Evolutionary conservation across 1,140 invertebrate species (phyloP), one percentile per base, ranked within the genome.

Genomic region (Drosophila persimilis): DNA sequence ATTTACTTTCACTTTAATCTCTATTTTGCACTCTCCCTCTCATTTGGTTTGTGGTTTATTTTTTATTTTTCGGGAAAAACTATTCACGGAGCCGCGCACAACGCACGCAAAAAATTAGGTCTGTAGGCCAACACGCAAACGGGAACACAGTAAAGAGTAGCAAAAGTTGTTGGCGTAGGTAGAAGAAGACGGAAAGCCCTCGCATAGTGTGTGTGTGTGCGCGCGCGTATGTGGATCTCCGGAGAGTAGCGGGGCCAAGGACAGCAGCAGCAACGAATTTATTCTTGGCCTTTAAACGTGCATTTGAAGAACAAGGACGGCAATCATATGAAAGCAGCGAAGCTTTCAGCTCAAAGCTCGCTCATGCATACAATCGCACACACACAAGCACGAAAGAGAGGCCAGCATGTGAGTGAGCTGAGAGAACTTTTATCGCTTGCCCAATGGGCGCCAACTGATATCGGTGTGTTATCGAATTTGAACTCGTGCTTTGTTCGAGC

Each of bases 241-340:
- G 70, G 29, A 58, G 56, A 54, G 74, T 39, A 4, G 35, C 69
- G 78, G 84, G 80, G 77, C 73, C 73, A 89, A 89, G 76, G 85
- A 86, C 64, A 65, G 76, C 58, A 54, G 22, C 45, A 78, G 65
- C 67, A 69, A 46, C 72, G 56, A 81, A 78, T 67, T 78, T 39
- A 90, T 90, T 81, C 89, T 90, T 90, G 89, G 89, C 89, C 89
- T 90, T 90, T 85, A 90, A 77, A 86, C 73, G 72, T 46, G 71
- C 71, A 88, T 89, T 90, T 90, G 89, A 90, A 90, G 89, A 90
- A 90, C 89, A 90, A 90, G 89, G 89, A 90, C 89, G 89, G 89
- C 81, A 86, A 86, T 84, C 80, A 84, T 85, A 80, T 85, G 73
- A 73, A 41, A 69, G 47, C 48, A 74, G 63, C 50, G 29, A 44